Base-by-base conservation (phyloP, 2,797 vertebrate species). In the Lerista edwardsae region DNA sequence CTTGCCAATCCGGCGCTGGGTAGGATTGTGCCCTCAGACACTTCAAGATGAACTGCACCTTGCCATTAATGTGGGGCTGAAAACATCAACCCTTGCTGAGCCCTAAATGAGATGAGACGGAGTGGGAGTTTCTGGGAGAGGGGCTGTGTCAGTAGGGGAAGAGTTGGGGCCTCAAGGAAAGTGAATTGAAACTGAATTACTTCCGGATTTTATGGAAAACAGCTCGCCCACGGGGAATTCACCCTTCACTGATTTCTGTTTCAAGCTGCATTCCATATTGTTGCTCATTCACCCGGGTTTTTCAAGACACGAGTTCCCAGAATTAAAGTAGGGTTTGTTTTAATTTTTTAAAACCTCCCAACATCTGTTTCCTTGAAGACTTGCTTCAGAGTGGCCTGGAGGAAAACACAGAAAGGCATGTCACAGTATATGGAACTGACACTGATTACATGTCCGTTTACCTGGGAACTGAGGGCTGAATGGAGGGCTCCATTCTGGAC, bases 291-390 rank as follows among this genome's bases (percentile, higher is more conserved):
- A 39, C 79, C 78, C 83, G 93, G 86, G 12, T 86, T 92, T 93
- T 89, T 79, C 62, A 85, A 91, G 79, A 79, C 84, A 85, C 83
- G 67, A 61, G 86, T 92, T 92, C 88, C 88, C 75, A 6, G 90
- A 90, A 91, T 91, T 89, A 91, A 90, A 90, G 79, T 82, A 90
- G 87, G 79, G 36, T 90, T 91, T 93, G 85, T 87, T 51, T 93
- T 94, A 89, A 93, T 93, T 93, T 92, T 93, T 92, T 84, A 87
- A 90, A 84, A 89, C 88, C 86, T 90, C 85, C 86, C 88, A 86
- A 83, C 2, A 0, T 93, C 92, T 44, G 51, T 90, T 92, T 91
- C 89, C 88, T 90, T 88, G 72, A 92, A 91, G 87, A 88, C 88
- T 92, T 89, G 72, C 85, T 91, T 91, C 67, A 47, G 39, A 51